Evolutionary conservation across 1,140 invertebrate species (phyloP).

Genomic region (Trypoxylus dichotomus): DNA sequence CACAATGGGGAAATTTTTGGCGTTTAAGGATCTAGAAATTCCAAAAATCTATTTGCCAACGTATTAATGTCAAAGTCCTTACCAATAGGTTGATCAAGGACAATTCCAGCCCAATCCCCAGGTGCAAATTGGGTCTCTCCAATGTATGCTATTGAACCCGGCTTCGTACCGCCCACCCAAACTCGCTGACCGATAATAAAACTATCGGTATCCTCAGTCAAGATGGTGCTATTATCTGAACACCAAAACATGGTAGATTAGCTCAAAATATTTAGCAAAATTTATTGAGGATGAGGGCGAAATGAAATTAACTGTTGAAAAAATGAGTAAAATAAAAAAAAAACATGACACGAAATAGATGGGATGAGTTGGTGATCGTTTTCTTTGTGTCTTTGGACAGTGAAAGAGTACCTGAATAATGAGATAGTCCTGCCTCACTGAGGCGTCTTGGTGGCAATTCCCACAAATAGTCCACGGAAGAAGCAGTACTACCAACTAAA

Average conservation of each 20-base stretch:
- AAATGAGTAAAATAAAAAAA: background rate
- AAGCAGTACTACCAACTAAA: conserved; percentile 32
- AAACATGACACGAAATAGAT: background rate
- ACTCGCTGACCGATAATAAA: conserved; percentile 95
- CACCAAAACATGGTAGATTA: background rate
- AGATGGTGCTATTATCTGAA: conserved; percentile 77
- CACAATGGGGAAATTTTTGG: background rate
- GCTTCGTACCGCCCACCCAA: conserved; percentile 94
- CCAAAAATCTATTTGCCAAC: conserved; percentile 4
- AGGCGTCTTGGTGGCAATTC: conserved; percentile 67
- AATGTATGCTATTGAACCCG: conserved; percentile 93
- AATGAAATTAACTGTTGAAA: background rate
- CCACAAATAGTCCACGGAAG: conserved; percentile 69
- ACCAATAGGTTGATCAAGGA: conserved; percentile 92
- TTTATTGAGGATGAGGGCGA: background rate
- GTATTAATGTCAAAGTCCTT: conserved; percentile 10
- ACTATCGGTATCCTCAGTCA: conserved; percentile 89
- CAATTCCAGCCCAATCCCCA: conserved; percentile 96
- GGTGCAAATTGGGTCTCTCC: conserved; percentile 97
- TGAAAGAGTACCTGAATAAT: conserved; percentile 67
- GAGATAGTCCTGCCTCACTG: conserved; percentile 68
- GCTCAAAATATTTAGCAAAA: background rate
- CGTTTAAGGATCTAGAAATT: background rate
- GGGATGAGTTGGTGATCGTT: background rate
- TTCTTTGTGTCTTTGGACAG: background rate